phyloP scores from a whole-genome alignment of 2,797 vertebrate species.

The Picus viridis region DNA sequence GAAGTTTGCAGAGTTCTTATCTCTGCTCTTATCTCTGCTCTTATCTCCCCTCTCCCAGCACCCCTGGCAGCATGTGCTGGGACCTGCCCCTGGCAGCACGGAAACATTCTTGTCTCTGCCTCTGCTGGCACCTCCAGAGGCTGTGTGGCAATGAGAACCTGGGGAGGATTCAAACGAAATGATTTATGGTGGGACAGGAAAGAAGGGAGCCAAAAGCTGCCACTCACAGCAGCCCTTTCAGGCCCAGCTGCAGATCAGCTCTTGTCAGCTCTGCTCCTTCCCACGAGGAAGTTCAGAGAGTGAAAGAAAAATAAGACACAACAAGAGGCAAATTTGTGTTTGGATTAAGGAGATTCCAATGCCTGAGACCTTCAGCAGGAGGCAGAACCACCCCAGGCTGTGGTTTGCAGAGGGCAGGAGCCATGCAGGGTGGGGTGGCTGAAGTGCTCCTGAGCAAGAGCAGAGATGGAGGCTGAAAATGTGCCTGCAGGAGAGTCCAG shows the following conservation, averaged over 20 bases:
- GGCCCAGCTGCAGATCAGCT: neutral
- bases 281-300: neutral
- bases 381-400: neutral
- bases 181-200: conserved; percentile 35
- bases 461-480: neutral
- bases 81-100: conserved; percentile 38
- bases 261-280: neutral
- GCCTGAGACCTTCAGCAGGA: neutral
- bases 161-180: neutral
- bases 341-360: neutral
- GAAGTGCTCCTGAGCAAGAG: neutral
- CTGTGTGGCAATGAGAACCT: neutral
- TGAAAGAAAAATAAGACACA: neutral
- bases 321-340: neutral
- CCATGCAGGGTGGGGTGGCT: neutral
- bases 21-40: neutral
- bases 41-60: neutral
- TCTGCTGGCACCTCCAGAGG: conserved; percentile 15
- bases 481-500: neutral
- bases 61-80: neutral
- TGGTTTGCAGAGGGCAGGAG: neutral
- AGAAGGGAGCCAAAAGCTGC: neutral
- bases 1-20: neutral
- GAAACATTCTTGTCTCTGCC: conserved; percentile 38
- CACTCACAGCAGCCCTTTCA: neutral